Conservation (phyloP, 2,888 invertebrate species). For the Dasypolia templi region DNA sequence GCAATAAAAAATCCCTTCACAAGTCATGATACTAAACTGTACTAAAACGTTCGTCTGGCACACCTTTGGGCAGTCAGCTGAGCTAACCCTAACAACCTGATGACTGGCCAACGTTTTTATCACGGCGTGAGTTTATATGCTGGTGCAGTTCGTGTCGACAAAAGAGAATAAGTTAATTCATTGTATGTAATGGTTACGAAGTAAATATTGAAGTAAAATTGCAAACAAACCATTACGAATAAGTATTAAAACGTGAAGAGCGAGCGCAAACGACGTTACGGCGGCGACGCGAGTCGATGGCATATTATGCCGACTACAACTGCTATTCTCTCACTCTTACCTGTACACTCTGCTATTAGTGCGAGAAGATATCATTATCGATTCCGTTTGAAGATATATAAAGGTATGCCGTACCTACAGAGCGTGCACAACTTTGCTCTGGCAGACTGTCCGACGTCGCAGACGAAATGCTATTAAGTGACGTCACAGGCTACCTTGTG, state of each 20-base stretch:
- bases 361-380: constrained; percentile 50
- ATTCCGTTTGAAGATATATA: constrained; percentile 48
- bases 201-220: not conserved
- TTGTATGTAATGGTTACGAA: not conserved
- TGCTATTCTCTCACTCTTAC: constrained; percentile 44
- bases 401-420: constrained; percentile 35
- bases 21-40: not conserved
- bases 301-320: constrained; percentile 27
- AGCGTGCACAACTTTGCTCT: constrained; percentile 61
- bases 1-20: too few relatives aligned
- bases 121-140: not conserved
- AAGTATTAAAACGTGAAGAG: constrained; percentile 18
- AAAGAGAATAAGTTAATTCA: not conserved
- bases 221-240: constrained; percentile 4
- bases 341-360: constrained; percentile 17
- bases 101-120: not conserved
- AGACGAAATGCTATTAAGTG: constrained; percentile 82
- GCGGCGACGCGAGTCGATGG: constrained; percentile 5
- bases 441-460: constrained; percentile 84
- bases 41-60: not conserved
- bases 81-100: too few relatives aligned
- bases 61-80: not conserved
- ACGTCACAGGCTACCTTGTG: constrained; percentile 84
- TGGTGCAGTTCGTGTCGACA: not conserved
- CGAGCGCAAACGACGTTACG: constrained; percentile 3